Evolutionary conservation across 2,888 invertebrate genomes (phyloP), one percentile per base, ranked within the genome.

Genomic region (Rhabditoides inermis): DNA sequence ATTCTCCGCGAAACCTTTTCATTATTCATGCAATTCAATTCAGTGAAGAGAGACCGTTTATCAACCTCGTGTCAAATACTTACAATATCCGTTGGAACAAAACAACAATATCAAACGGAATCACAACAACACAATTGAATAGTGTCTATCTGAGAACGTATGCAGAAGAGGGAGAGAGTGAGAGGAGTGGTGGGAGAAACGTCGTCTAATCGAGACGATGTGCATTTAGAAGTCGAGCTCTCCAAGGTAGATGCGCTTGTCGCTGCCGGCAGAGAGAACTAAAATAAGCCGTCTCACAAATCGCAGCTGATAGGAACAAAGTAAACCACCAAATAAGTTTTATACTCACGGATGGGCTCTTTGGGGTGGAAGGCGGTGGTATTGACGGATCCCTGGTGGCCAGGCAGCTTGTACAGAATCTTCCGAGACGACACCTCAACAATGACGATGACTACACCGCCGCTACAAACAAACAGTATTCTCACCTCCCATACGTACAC

Each of bases 381-480:
- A 77, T 94, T 95, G 27, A 99, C 91, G 58, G 91, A 87, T 35
- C 98, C 98, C 79, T 90, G 88, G 79, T 99, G 98, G 0, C 98
- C 98, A 0, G 98, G 95, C 65, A 99, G 82, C 80, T 91, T 92
- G 81, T 95, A 99, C 32, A 92, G 79, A 66, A 95, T 87, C 57
- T 90, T 83, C 27, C 92, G 83, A 0, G 88, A 85, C 1, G 88
- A 88, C 1, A 91, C 90, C 49, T 49, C 22, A 40, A 28, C 28
- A 22, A 22, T 28, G 26, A 4, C 35, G 18, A 35, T 4, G 18
- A 22, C 22, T 18, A 39, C 3, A 23, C 20, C 22, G 22, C 39
- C 18, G 39, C 10, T 22, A 3, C 39, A 10, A 10, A 1, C 2
- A 39, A 39, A 32, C 7, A 15, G 32, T 18, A 39, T 20, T 7